These are phyloP conservation scores for Papilio helenus DNA, from an alignment of 1,140 invertebrate species.

Conservation along the genomic window DNA sequence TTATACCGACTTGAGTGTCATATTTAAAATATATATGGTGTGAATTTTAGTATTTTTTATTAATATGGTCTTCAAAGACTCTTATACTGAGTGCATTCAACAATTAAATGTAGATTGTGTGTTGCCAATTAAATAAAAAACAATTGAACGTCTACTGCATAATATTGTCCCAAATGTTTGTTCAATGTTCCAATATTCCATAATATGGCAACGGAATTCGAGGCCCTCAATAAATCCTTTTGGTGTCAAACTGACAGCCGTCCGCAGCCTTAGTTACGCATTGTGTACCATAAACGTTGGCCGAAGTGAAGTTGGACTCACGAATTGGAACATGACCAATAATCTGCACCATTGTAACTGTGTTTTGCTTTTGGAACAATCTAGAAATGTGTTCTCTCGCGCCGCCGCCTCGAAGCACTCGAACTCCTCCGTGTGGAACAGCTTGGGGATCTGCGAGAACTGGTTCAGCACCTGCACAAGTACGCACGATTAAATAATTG, in stretches of 20 bases:
- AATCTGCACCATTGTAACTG: constrained; percentile 22
- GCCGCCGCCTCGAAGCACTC: constrained; percentile 66
- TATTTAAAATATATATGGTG: background rate
- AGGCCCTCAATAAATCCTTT: constrained; percentile 14
- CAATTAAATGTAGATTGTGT: background rate
- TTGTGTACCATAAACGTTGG: constrained; percentile 34
- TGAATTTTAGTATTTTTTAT: background rate
- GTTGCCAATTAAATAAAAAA: background rate
- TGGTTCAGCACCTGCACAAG: constrained; percentile 67
- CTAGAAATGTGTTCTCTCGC: constrained; percentile 65
- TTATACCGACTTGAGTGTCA: background rate
- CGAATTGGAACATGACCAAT: constrained; percentile 24
- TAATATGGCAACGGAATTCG: constrained; percentile 11
- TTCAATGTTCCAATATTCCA: background rate
- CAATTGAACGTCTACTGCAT: background rate
- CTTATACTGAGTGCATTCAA: background rate
- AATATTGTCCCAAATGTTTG: background rate
- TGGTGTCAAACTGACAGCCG: constrained; percentile 27
- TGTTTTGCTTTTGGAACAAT: background rate
- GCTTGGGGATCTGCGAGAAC: constrained; percentile 70
- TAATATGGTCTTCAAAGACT: background rate
- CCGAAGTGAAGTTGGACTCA: background rate
- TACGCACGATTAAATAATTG: too few species aligned
- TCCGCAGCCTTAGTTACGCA: constrained; percentile 29
- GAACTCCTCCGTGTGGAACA: constrained; percentile 73